Conservation (phyloP, 2,888 invertebrate species). For the Stenodema calcarata region DNA sequence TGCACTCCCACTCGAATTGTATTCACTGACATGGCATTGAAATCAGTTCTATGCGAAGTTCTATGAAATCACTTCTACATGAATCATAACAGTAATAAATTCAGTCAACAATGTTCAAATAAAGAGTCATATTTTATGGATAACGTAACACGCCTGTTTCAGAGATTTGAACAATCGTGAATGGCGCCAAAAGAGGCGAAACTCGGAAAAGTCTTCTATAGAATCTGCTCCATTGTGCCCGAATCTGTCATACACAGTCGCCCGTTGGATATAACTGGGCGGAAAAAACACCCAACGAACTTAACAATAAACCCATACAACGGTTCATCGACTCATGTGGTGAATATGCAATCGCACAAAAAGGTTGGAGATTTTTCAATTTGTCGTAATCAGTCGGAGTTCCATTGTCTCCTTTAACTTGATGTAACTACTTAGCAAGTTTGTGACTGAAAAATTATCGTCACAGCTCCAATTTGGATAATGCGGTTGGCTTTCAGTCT, state of each 20-base stretch:
- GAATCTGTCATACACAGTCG: neutral
- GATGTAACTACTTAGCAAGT: neutral
- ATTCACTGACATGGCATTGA: too few relatives aligned
- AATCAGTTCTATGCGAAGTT: too few relatives aligned
- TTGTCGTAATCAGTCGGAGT: neutral
- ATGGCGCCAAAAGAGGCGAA: neutral
- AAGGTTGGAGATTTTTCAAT: neutral
- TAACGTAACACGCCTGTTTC: too few relatives aligned
- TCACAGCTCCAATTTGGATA: neutral
- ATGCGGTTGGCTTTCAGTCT: slow-evolving; percentile 38
- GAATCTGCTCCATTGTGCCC: neutral
- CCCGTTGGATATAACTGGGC: neutral
- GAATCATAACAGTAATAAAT: too few relatives aligned
- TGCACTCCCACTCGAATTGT: too few relatives aligned
- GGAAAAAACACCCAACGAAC: too few relatives aligned
- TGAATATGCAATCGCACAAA: neutral
- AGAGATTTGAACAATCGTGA: too few relatives aligned
- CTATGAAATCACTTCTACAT: too few relatives aligned
- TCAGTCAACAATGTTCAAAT: too few relatives aligned
- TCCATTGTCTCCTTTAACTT: neutral
- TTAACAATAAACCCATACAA: neutral
- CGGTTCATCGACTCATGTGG: neutral
- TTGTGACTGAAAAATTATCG: neutral
- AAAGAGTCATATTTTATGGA: too few relatives aligned
- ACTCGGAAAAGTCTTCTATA: neutral